Conservation (phyloP, 1,140 invertebrate genomes). For the Mesaphorura yosii region DNA sequence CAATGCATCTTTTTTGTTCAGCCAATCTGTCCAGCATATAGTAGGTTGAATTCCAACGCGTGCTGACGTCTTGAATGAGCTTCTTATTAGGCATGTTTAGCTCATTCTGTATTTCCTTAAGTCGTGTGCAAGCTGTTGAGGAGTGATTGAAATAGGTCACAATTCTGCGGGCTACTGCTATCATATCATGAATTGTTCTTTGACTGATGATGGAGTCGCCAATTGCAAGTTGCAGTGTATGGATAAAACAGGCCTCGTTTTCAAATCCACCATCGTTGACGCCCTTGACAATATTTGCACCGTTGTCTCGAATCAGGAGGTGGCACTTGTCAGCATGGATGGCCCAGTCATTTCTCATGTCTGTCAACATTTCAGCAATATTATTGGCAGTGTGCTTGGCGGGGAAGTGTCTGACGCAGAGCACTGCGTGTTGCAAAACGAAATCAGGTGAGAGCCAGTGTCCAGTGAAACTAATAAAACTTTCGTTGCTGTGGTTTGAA, state of each 20-base stretch:
- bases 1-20: neutral
- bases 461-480: constrained; percentile 32
- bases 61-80: constrained; percentile 34
- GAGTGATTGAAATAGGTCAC: neutral
- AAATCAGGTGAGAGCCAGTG: constrained; percentile 32
- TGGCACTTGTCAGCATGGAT: constrained; percentile 23
- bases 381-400: constrained; percentile 18
- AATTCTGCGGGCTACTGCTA: neutral
- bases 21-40: constrained; percentile 26
- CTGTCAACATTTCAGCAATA: constrained; percentile 22
- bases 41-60: constrained; percentile 33
- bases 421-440: neutral
- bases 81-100: constrained; percentile 15
- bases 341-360: constrained; percentile 24
- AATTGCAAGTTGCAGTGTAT: neutral
- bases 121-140: neutral
- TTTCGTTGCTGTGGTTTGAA: constrained; percentile 31
- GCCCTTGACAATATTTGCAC: constrained; percentile 28
- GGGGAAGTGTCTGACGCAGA: constrained; percentile 12
- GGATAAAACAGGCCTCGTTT: neutral
- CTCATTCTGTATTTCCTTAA: constrained; percentile 2
- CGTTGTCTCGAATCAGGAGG: constrained; percentile 29
- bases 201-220: neutral
- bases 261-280: neutral
- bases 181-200: neutral